Percentiles rank a stretch among this genome's conserved stretches.
phyloP scores from a whole-genome alignment of 2,888 invertebrate genomes.

The Linnaemya tessellans region DNA sequence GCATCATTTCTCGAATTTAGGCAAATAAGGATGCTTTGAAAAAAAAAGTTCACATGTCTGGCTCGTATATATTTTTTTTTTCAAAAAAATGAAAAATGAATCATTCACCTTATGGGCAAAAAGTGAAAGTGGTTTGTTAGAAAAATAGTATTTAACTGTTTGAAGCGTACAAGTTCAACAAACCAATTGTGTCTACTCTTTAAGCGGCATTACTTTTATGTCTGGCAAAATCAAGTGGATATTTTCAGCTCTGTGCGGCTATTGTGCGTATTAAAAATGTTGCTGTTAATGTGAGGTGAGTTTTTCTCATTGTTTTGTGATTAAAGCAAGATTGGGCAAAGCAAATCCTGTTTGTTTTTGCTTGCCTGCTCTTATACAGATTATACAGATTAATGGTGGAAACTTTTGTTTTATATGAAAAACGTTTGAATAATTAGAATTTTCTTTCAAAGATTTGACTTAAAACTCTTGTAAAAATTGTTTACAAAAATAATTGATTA shows the following conservation, averaged over 20 bases:
- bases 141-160: neutral
- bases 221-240: neutral
- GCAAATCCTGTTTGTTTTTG: neutral
- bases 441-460: too few species aligned
- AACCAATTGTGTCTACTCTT: neutral
- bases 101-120: conserved; percentile 32
- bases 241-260: neutral
- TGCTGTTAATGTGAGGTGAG: neutral
- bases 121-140: conserved; percentile 55
- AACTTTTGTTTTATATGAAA: too few species aligned
- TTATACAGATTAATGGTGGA: too few species aligned
- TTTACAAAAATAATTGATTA: too few species aligned
- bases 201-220: neutral
- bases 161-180: neutral
- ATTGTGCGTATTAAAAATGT: neutral
- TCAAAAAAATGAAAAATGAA: conserved; percentile 36
- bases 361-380: too few species aligned
- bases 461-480: neutral
- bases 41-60: conserved; percentile 48
- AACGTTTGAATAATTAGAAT: too few species aligned
- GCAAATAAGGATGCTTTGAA: conserved; percentile 19
- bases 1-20: neutral
- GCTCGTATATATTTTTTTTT: neutral
- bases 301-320: neutral
- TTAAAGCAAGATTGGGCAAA: neutral